A percentile compares a stretch with the other conserved stretches of the same genome.
These are phyloP conservation scores for Calliopum simillimum DNA, from an alignment of 2,888 invertebrate species.

Conservation along the genomic window DNA sequence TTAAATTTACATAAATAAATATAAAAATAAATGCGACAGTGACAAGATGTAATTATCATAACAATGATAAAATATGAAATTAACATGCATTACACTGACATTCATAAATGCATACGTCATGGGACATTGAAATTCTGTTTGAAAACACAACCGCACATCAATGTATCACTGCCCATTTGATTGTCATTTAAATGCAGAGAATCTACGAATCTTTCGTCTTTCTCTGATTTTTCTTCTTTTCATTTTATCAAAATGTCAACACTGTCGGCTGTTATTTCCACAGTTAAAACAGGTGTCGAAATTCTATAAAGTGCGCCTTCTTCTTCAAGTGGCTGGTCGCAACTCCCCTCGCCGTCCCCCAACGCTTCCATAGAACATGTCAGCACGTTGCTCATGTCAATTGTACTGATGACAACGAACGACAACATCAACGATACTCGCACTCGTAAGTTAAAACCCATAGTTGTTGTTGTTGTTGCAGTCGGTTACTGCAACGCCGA, in stretches of 20 bases:
- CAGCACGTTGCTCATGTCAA: slow-evolving; percentile 21
- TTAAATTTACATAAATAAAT: no score
- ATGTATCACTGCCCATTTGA: not conserved
- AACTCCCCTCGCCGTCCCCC: no score
- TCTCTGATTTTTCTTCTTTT: not conserved
- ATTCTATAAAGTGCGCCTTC: not conserved
- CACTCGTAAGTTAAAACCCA: not conserved
- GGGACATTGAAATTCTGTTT: no score
- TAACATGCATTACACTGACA: no score
- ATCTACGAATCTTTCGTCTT: not conserved
- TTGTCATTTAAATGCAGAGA: slow-evolving; percentile 3
- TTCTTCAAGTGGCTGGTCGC: not conserved
- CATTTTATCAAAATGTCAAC: slow-evolving; percentile 14
- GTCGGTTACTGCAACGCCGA: slow-evolving; percentile 1
- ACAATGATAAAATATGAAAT: no score
- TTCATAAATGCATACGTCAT: no score
- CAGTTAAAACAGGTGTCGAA: slow-evolving; percentile 30
- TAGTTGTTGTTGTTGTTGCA: not conserved
- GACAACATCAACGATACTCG: slow-evolving; percentile 16
- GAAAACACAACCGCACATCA: no score
- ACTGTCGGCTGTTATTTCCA: slow-evolving; percentile 6
- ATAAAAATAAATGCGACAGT: no score
- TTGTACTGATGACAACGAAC: slow-evolving; percentile 11
- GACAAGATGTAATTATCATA: no score
- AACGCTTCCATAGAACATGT: not conserved